Percentiles rank a stretch among this genome's conserved stretches.
Evolutionary conservation across 2,888 invertebrate genomes (phyloP).

Genomic region (Caenorhabditis sp.): DNA sequence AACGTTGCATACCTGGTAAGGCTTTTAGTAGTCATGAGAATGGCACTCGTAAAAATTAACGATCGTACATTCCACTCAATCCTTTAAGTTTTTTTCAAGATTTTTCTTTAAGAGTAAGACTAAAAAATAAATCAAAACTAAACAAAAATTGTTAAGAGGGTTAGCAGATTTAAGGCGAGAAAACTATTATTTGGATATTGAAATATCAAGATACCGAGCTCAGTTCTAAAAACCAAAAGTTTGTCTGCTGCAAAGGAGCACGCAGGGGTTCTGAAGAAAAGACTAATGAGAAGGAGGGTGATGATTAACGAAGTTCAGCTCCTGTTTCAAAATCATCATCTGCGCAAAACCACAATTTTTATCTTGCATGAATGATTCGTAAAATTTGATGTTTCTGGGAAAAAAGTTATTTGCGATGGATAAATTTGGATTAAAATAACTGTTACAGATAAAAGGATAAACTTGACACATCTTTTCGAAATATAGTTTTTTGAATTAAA

Average conservation of each 20-base stretch:
- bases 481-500: background rate
- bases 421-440: no score
- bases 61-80: slow-evolving; percentile 15
- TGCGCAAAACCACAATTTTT: background rate
- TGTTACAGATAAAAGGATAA: no score
- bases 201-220: no score
- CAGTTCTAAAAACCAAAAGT: no score
- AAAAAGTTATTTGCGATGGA: no score
- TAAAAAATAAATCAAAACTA: no score
- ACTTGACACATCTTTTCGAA: background rate
- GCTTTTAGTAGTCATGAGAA: background rate
- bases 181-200: no score
- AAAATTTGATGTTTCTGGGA: background rate
- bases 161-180: no score
- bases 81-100: background rate
- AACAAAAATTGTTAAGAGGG: no score
- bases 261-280: background rate
- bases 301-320: background rate
- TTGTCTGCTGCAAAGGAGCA: no score
- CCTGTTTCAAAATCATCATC: background rate
- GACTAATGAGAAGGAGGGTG: background rate
- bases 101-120: background rate
- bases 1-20: background rate
- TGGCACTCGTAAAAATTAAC: slow-evolving; percentile 19
- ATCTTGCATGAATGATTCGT: slow-evolving; percentile 16